Base-by-base conservation (phyloP, 2,888 invertebrate genomes). In the Monopis laevigella region DNA sequence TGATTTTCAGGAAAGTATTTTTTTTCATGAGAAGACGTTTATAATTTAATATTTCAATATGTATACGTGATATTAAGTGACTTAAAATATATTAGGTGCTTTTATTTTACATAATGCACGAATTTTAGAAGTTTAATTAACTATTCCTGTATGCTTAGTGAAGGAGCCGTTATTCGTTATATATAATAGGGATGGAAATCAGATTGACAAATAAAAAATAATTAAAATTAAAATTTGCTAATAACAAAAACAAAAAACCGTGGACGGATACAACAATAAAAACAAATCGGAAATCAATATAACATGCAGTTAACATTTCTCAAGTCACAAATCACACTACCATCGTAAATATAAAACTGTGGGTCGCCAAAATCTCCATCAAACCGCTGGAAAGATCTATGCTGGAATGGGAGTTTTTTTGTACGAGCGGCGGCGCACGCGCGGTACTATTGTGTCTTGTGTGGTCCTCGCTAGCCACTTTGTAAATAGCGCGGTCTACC, bases 401-500 rank as follows among this genome's bases (percentile, higher is more conserved):
- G 73, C 60, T 71, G 70, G 74, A 77, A 75, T 68, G 63, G 59
- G 68, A 74, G 59, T 69, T 74, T 62, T 73, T 69, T 63, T 61
- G 61, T 58, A 59, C 52, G 67, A 69, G 65, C 59, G 58, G 63
- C 40, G 67, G 74, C 70, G 80, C 78, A 77, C 80, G 78, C 78
- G 78, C 78, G 80, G 78, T 69, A 60, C 75, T 75, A 77, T 77
- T 80, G 77, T 72, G 72, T 67, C 68, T n/a, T 78, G 80, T 78
- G 78, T 78, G 80, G 78, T 78, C 78, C 75, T 65, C 74, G 73
- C 78, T 72, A 70, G 78, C 78, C 80, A 78, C 78, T 80, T 80
- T 80, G 80, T 80, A 80, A 80, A 80, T 80, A 80, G 75, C 77
- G 80, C 80, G 80, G 78, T 80, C 78, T 78, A 75, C 78, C 78